Percentiles rank a stretch among this genome's conserved stretches.
Evolutionary conservation across 2,113 vertebrate species (phyloP).

Genomic region (Illadopsis cleaveri): DNA sequence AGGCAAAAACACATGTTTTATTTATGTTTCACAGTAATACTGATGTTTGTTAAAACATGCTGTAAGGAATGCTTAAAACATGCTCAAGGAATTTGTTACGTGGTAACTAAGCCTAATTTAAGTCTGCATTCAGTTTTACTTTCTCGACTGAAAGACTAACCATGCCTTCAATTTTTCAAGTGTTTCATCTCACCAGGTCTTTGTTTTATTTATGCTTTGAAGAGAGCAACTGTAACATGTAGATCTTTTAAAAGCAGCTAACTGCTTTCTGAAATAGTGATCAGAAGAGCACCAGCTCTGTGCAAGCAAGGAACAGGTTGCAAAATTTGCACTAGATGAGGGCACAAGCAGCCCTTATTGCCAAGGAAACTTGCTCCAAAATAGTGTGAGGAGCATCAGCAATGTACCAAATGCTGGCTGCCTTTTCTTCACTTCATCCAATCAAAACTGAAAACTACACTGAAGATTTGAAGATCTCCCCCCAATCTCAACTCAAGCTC

Average conservation of each 20-base stretch:
- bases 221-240: not conserved
- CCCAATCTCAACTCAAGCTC: not conserved
- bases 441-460: not conserved
- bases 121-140: not conserved
- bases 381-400: accelerated
- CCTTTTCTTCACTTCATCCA: not conserved
- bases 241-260: not conserved
- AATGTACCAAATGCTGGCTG: not conserved
- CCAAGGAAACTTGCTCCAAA: not conserved
- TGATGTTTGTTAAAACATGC: not conserved
- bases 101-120: not conserved
- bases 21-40: not conserved
- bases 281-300: not conserved
- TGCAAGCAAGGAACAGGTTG: not conserved
- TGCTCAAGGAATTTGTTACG: not conserved
- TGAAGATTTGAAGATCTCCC: not conserved
- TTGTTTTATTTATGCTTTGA: not conserved
- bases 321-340: not conserved
- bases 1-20: not conserved
- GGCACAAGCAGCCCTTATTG: not conserved
- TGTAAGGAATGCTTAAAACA: no score
- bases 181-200: not conserved
- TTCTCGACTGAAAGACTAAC: not conserved
- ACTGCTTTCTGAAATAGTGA: not conserved
- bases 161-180: not conserved